phyloP scores from a whole-genome alignment of 2,888 invertebrate species.

The Sinodicranocentrus sp. region DNA sequence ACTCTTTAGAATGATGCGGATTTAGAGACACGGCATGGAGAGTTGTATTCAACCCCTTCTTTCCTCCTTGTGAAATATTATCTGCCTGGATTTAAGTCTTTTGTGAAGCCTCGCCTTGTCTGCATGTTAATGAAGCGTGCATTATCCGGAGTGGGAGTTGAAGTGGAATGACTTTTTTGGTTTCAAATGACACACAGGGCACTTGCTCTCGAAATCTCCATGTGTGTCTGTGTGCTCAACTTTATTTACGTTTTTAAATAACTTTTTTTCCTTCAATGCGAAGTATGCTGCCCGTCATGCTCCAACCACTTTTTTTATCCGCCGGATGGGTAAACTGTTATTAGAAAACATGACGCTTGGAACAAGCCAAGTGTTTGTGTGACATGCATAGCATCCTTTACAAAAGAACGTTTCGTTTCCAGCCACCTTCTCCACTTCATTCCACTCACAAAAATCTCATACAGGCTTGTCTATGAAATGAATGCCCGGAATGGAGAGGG shows the following conservation, averaged over 20 bases:
- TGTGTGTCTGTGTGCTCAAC: background rate
- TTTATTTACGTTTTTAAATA: too few species aligned
- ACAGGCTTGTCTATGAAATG: too few species aligned
- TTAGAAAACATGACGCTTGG: conserved; percentile 22
- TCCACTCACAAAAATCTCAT: too few species aligned
- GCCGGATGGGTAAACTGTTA: conserved; percentile 38
- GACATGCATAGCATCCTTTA: too few species aligned
- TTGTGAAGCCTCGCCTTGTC: background rate
- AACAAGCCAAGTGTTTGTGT: conserved; percentile 17
- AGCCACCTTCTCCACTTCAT: too few species aligned
- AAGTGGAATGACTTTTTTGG: conserved; percentile 17
- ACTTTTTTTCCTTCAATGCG: background rate
- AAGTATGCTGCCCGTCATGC: conserved; percentile 44
- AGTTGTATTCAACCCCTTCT: too few species aligned
- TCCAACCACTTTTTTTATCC: conserved; percentile 23
- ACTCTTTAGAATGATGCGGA: background rate
- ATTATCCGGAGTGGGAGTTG: conserved; percentile 50
- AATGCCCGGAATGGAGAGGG: background rate
- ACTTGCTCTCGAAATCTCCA: background rate
- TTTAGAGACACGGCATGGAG: background rate
- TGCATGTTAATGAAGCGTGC: conserved; percentile 59
- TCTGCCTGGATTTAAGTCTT: too few species aligned
- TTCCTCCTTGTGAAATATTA: background rate
- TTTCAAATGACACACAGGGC: conserved; percentile 47
- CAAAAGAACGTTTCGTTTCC: too few species aligned